Evolutionary conservation across 2,888 invertebrate genomes (phyloP).

Genomic region (Leptinotarsa haldemani): DNA sequence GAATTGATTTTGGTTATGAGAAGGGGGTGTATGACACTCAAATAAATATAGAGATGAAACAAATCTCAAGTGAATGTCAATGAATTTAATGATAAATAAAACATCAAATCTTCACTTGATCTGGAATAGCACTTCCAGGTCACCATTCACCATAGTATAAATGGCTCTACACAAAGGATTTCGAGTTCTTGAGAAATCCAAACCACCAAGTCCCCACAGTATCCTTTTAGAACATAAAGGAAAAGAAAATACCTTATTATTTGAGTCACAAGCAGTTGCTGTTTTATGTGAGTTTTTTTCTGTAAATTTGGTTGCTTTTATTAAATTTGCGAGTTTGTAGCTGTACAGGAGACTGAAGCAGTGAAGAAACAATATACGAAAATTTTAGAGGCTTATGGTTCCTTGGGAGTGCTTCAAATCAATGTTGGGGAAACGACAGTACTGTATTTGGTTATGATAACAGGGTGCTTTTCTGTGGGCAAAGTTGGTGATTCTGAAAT

Average conservation of each 20-base stretch:
- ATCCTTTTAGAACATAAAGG: slow-evolving; percentile 90
- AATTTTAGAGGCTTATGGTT: slow-evolving; percentile 94
- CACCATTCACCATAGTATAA: slow-evolving; percentile 13
- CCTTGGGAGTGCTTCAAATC: slow-evolving; percentile 91
- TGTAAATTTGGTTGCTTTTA: background rate
- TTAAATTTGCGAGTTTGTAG: slow-evolving; percentile 64
- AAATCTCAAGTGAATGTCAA: slow-evolving; percentile 35
- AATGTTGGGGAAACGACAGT: slow-evolving; percentile 87
- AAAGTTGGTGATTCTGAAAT: slow-evolving; percentile 96
- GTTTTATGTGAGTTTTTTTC: slow-evolving; percentile 75
- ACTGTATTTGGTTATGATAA: slow-evolving; percentile 91
- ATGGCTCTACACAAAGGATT: slow-evolving; percentile 97
- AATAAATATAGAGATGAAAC: slow-evolving; percentile 17
- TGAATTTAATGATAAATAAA: slow-evolving; percentile 27
- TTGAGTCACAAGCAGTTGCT: slow-evolving; percentile 93
- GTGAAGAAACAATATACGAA: slow-evolving; percentile 91
- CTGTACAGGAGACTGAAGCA: slow-evolving; percentile 87
- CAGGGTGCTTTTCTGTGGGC: slow-evolving; percentile 96
- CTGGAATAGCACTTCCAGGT: slow-evolving; percentile 7
- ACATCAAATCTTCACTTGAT: slow-evolving; percentile 16
- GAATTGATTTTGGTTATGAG: slow-evolving; percentile 65
- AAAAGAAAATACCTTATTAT: slow-evolving; percentile 86
- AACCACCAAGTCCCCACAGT: slow-evolving; percentile 88
- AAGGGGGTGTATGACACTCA: slow-evolving; percentile 37
- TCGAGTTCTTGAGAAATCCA: slow-evolving; percentile 89